Conservation (phyloP, 2,888 invertebrate species). For the Drosophila hawaiiensis region DNA sequence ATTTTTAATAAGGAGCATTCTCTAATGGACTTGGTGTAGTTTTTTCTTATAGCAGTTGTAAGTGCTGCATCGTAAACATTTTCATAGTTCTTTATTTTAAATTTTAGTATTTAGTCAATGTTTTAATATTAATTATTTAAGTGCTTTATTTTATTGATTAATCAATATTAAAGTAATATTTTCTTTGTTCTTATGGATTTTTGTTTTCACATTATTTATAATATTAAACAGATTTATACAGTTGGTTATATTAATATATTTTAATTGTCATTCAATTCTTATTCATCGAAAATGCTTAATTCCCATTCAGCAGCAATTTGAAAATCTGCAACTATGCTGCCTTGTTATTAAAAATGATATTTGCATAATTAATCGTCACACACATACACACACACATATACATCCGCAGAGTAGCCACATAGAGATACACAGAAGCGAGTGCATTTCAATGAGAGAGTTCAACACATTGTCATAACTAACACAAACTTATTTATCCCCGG, state of each 20-base stretch:
- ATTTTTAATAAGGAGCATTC: conserved; percentile 36
- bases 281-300: conserved; percentile 1
- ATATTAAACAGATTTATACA: not conserved
- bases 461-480: conserved; percentile 78
- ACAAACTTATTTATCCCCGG: conserved; percentile 79
- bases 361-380: conserved; percentile 60
- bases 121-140: not conserved
- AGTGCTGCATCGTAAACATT: no score
- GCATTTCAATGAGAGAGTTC: conserved; percentile 48
- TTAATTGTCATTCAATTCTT: not conserved
- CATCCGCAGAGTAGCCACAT: not conserved
- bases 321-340: conserved; percentile 32
- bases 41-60: not conserved
- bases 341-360: conserved; percentile 46
- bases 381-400: conserved; percentile 12
- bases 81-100: accelerated
- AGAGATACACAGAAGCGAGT: conserved; percentile 25
- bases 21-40: conserved; percentile 21
- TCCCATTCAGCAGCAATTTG: conserved; percentile 2
- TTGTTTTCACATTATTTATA: not conserved
- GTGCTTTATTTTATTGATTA: not conserved
- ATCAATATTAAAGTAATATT: not conserved
- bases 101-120: not conserved
- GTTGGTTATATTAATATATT: not conserved
- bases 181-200: not conserved